Evolutionary conservation across 2,888 invertebrate genomes (phyloP).

Genomic region (Drosophila neutralis): DNA sequence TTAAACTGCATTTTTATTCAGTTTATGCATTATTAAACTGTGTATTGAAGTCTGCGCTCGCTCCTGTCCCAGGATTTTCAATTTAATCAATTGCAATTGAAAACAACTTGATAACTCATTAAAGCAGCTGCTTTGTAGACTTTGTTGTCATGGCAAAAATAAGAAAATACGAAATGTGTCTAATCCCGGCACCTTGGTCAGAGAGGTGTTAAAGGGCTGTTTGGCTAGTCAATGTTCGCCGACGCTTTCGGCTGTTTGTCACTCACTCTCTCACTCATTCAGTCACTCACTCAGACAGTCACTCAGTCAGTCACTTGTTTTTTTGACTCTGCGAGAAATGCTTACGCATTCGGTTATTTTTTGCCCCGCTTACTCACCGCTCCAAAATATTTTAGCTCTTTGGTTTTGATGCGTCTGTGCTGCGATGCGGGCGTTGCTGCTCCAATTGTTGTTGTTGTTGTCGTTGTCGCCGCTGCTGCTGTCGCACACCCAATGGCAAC

Average conservation of each 20-base stretch:
- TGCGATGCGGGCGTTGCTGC: slow-evolving; percentile 71
- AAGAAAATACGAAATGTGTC: not conserved
- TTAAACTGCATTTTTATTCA: not conserved
- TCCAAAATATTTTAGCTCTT: slow-evolving; percentile 84
- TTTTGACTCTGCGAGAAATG: slow-evolving; percentile 22
- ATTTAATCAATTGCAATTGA: not conserved
- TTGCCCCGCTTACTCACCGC: slow-evolving; percentile 79
- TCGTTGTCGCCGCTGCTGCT: slow-evolving; percentile 27
- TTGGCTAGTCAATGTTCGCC: slow-evolving; percentile 32
- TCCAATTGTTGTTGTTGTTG: slow-evolving; percentile 42
- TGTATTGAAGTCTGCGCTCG: not conserved
- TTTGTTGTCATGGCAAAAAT: not conserved
- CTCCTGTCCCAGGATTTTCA: not conserved
- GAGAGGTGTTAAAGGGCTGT: slow-evolving; percentile 23
- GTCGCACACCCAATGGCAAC: slow-evolving; percentile 29
- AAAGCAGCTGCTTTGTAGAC: not conserved
- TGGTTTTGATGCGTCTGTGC: slow-evolving; percentile 82
- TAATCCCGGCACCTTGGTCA: slow-evolving; percentile 14
- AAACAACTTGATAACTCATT: not conserved
- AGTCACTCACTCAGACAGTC: not conserved
- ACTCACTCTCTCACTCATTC: slow-evolving; percentile 3
- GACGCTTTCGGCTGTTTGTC: slow-evolving; percentile 26
- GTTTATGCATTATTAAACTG: not conserved
- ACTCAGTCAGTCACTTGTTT: slow-evolving; percentile 15
- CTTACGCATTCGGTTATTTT: slow-evolving; percentile 65